These are phyloP conservation scores for Tringa solitaria DNA, from an alignment of 2,113 vertebrate species.

Conservation along the genomic window DNA sequence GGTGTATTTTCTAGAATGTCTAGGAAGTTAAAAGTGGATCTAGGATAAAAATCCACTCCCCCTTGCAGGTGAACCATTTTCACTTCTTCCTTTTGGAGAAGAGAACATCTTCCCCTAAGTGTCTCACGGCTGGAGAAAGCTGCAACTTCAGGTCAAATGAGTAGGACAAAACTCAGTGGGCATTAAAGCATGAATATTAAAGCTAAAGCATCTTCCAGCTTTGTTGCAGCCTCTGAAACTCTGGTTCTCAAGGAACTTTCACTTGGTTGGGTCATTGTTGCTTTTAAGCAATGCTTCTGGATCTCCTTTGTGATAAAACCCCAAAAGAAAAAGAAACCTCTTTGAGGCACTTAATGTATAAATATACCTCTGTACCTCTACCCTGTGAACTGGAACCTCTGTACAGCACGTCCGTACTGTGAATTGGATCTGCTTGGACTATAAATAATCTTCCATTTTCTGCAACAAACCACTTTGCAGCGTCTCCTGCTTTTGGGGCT, in stretches of 20 bases:
- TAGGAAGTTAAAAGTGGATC: not conserved
- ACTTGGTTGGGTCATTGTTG: not conserved
- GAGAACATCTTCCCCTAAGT: not conserved
- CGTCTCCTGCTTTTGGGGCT: not conserved
- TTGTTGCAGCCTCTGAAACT: not conserved
- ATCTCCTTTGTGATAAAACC: not conserved
- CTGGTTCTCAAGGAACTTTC: not conserved
- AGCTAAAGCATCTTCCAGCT: not conserved
- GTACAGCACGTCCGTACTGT: rapidly evolving
- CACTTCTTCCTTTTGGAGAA: not conserved
- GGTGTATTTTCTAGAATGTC: not conserved
- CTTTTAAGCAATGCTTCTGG: not conserved
- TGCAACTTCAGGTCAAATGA: not conserved
- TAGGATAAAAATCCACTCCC: not conserved
- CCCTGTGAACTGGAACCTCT: not conserved
- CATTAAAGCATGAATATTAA: not conserved
- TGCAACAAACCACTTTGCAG: not conserved
- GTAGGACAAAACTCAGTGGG: not conserved
- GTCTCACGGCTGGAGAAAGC: not conserved
- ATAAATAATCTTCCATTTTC: not conserved
- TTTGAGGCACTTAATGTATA: not conserved
- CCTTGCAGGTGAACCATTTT: not conserved
- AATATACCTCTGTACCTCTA: not conserved
- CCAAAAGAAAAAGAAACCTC: not conserved
- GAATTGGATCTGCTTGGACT: not conserved